Base-by-base conservation (phyloP, 2,797 vertebrate species). In the Argya squamiceps region DNA sequence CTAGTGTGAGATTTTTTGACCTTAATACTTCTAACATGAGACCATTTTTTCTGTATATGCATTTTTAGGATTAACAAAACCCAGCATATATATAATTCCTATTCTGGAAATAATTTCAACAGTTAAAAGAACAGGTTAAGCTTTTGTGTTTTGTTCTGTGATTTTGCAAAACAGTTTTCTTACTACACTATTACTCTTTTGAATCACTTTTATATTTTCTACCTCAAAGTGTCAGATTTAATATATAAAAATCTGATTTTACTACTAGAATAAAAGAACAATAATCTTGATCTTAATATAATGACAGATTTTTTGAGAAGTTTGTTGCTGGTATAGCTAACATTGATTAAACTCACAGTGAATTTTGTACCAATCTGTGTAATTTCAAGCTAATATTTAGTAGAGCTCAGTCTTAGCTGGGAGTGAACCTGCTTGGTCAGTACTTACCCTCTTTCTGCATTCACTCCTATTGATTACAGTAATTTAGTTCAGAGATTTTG, bases 401-500 rank as follows among this genome's bases (percentile, higher is more conserved):
- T 26, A 64, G 30, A 82, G 13, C n/a, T 68, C 59, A 73, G 15
- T 19, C 30, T 86, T 50, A 67, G 23, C 59, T 56, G 53, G 59
- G 37, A 69, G 46, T 36, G 73, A 80, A 17, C 43, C 17, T 4
- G 4, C 23, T 53, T 62, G 36, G 63, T 47, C 86, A 52, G 79
- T 74, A 43, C 70, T 88, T 89, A 49, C 43, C 26, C 11, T 82
- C 15, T 56, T 82, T 70, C 55, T 85, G 12, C 65, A 29, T 77
- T 92, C 32, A 37, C 24, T 93, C 17, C 30, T 91, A 93, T 95
- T 83, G 76, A 95, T 93, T 89, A 29, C 59, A 71, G 81, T 88
- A 14, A 88, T 92, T 91, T 84, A 91, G 82, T 81, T 84, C 68
- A 62, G 81, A 91, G 88, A 84, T 88, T 93, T 77, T 76, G 85